These are phyloP conservation scores for Poeciliopsis prolifica DNA, from an alignment of 2,113 vertebrate species.

Conservation along the genomic window DNA sequence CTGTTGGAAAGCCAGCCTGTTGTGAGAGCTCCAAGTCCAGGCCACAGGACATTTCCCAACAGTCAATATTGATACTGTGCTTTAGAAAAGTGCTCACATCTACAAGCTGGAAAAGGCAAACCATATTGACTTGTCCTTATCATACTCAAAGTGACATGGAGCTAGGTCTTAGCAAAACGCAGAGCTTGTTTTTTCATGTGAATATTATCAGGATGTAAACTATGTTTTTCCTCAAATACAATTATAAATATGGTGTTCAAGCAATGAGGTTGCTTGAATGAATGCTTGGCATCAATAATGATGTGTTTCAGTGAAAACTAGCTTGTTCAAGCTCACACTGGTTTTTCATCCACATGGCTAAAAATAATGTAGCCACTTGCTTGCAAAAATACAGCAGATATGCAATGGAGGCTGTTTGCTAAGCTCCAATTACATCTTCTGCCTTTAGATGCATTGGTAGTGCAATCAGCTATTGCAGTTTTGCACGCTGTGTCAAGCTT, in stretches of 20 bases:
- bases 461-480: constrained; percentile 16
- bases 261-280: no score
- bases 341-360: neutral
- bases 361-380: neutral
- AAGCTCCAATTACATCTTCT: constrained; percentile 16
- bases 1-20: constrained; percentile 57
- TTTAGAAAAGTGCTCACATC: constrained; percentile 46
- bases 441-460: neutral
- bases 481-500: constrained; percentile 25
- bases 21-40: constrained; percentile 31
- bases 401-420: constrained; percentile 1
- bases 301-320: neutral
- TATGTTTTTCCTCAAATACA: neutral
- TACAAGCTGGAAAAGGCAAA: constrained; percentile 32
- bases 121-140: constrained; percentile 28
- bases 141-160: constrained; percentile 17
- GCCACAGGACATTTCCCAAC: constrained; percentile 55
- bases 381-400: constrained; percentile 10
- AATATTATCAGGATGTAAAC: neutral
- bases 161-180: constrained; percentile 7
- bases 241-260: neutral
- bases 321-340: neutral
- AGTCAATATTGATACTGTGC: constrained; percentile 76
- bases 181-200: neutral
- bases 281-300: neutral